A percentile compares a stretch with the other conserved stretches of the same genome.
These are phyloP conservation scores for Alligator mississippiensis DNA, from an alignment of 2,113 vertebrate species.

Conservation along the genomic window DNA sequence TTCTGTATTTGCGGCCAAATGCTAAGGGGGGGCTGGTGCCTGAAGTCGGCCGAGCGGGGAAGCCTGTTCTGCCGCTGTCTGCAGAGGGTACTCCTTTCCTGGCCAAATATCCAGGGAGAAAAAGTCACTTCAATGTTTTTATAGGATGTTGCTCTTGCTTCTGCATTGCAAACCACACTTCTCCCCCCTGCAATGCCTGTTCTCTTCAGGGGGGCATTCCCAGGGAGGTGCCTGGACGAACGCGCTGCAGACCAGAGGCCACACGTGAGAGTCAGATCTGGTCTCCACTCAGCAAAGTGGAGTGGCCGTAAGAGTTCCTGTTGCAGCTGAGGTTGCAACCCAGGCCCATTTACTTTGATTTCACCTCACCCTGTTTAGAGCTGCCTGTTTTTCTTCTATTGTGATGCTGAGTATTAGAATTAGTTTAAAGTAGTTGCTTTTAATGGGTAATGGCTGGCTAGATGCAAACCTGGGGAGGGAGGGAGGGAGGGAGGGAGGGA, in stretches of 20 bases:
- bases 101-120: too few relatives aligned
- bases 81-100: too few relatives aligned
- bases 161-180: neutral
- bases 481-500: neutral
- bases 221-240: neutral
- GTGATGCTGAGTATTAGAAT: too few relatives aligned
- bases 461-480: neutral
- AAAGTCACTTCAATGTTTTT: too few relatives aligned
- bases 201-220: neutral
- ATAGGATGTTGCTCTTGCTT: neutral
- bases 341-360: too few relatives aligned
- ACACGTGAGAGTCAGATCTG: neutral
- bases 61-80: neutral
- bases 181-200: neutral
- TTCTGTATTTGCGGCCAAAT: neutral
- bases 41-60: neutral
- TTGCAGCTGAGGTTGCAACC: neutral
- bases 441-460: neutral
- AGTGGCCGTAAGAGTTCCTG: neutral
- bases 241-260: neutral
- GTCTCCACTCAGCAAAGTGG: neutral
- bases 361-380: too few relatives aligned
- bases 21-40: neutral
- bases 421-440: neutral
- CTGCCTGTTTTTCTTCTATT: too few relatives aligned